Evolutionary conservation across 2,888 invertebrate species (phyloP).

Genomic region (Heteromurus nitidus): DNA sequence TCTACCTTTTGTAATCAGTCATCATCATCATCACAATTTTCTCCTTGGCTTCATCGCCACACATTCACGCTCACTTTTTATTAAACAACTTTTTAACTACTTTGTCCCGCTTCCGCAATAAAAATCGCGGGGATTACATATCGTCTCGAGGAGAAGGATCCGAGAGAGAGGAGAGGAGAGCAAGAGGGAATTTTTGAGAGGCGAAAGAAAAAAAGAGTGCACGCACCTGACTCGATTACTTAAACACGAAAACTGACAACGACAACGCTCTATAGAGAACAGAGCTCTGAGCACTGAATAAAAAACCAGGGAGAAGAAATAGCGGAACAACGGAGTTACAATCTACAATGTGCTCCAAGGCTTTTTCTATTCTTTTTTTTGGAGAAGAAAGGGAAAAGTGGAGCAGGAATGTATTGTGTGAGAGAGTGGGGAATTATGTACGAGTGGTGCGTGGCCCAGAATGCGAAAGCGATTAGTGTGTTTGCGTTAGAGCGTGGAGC

Average conservation of each 20-base stretch:
- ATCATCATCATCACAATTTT: constrained; percentile 12
- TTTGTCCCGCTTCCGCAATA: constrained; percentile 15
- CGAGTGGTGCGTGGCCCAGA: neutral
- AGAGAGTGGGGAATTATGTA: no score
- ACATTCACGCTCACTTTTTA: constrained; percentile 11
- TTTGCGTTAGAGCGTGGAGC: no score
- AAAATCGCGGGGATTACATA: constrained; percentile 30
- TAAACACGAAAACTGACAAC: constrained; percentile 9
- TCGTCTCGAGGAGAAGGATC: neutral
- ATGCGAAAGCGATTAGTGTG: constrained; percentile 11
- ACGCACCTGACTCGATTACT: constrained; percentile 58
- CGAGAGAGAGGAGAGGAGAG: constrained; percentile 12
- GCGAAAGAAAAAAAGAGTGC: constrained; percentile 30
- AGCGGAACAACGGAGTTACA: neutral
- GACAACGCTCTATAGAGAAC: neutral
- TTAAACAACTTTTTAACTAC: constrained; percentile 13
- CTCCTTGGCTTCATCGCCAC: constrained; percentile 15
- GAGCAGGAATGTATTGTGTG: no score
- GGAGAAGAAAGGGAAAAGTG: neutral
- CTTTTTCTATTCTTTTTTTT: neutral
- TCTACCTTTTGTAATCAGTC: constrained; percentile 25
- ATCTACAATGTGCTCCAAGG: neutral
- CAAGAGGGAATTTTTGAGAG: neutral
- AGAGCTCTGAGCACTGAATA: no score
- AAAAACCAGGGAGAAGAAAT: no score